Base-by-base conservation (phyloP, 2,888 invertebrate genomes). In the Acleris sparsana region DNA sequence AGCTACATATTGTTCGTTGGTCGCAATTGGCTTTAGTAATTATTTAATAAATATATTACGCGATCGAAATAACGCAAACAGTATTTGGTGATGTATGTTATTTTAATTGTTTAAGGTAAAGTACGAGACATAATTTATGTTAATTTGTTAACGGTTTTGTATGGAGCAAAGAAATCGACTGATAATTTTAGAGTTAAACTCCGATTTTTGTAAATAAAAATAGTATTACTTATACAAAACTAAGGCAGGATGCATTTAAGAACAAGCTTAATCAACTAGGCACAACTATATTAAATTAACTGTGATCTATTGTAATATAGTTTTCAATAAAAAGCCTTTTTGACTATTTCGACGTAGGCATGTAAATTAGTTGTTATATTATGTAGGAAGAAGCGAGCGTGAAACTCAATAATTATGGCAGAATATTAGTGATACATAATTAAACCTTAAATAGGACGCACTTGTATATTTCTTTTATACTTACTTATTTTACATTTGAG, bases 141-240 rank as follows among this genome's bases (percentile, higher is more conserved):
- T 73, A 71, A 73, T 72, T 72, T 75, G 72, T 68, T 73, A 71
- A 73, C 78, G 75, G 76, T 82, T 82, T 79, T 76, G 74, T 80
- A 69, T 63, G 76, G 78, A 77, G 79, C 80, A 78, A 82, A 80
- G 77, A 85, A 85, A 88, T 86, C 82, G 90, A 91, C 90, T 91
- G 90, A 90, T 91, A 90, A 89, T 77, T 85, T 84, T 89, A 88
- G 84, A 83, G 69, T 80, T 74, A 73, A 79, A 76, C 71, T 76
- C 73, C 80, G 72, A 79, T 75, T 74, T 72, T 73, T 86, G 82
- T 86, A 85, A 70, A 67, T 71, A 74, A 67, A 71, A 69, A 69
- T 68, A 64, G 69, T 73, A 71, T 43, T 58, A 70, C 62, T 69
- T 68, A 57, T 67, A 59, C 60, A 59, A 62, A 69, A 56, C 53